Evolutionary conservation across 92 coral and sea anemone species (phyloP).

Genomic region (Metridium senile): DNA sequence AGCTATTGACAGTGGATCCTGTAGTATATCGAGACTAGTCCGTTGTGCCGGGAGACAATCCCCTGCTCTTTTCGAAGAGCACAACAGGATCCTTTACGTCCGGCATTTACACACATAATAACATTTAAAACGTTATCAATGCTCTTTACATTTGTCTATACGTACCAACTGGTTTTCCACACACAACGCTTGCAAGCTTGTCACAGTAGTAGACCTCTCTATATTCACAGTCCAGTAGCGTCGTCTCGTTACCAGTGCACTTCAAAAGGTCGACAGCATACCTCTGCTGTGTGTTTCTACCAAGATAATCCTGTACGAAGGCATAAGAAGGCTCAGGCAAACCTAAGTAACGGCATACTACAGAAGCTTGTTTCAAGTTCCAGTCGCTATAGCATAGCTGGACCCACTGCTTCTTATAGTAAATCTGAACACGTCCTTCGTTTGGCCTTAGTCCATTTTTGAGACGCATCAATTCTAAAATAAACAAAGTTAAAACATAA

Average conservation of each 20-base stretch:
- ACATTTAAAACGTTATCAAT: too few relatives aligned
- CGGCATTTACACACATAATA: too few relatives aligned
- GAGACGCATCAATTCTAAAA: background rate
- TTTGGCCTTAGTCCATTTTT: background rate
- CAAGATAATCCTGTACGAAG: background rate
- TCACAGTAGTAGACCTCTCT: background rate
- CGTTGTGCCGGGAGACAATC: too few relatives aligned
- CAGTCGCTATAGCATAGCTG: background rate
- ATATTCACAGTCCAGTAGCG: background rate
- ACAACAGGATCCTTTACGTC: too few relatives aligned
- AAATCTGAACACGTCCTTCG: conserved; percentile 4
- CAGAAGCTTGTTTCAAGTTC: background rate
- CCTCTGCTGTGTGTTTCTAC: background rate
- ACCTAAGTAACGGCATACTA: background rate
- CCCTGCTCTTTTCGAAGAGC: too few relatives aligned
- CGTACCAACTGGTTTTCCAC: conserved; percentile 2
- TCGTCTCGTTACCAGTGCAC: background rate
- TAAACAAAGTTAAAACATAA: background rate
- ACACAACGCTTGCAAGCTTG: background rate
- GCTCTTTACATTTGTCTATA: too few relatives aligned
- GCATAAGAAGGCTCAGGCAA: background rate
- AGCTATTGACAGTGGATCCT: too few relatives aligned
- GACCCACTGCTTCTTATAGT: background rate
- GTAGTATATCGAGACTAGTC: too few relatives aligned
- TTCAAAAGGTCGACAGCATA: background rate